A percentile compares a stretch with the other conserved stretches of the same genome.
These are phyloP conservation scores for Drosophila tripunctata DNA, from an alignment of 2,888 invertebrate genomes.

Conservation along the genomic window DNA sequence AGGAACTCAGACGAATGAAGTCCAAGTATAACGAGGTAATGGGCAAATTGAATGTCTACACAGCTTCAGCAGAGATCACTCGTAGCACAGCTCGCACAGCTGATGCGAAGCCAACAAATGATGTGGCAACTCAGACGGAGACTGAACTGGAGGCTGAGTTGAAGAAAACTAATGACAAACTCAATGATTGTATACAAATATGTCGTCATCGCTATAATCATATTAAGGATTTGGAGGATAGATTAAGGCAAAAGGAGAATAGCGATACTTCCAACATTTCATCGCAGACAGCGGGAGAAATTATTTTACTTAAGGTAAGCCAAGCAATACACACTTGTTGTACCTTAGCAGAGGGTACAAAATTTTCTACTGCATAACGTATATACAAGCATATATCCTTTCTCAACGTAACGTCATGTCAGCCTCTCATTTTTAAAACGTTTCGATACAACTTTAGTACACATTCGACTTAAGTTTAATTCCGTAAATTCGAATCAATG, in stretches of 20 bases:
- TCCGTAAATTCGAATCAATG: too few relatives aligned
- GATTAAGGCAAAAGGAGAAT: conserved; percentile 62
- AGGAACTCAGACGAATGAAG: conserved; percentile 75
- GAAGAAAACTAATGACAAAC: conserved; percentile 66
- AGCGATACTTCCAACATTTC: conserved; percentile 42
- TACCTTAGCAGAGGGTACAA: too few relatives aligned
- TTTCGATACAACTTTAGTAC: too few relatives aligned
- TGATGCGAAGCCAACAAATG: background rate
- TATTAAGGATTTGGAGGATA: conserved; percentile 72
- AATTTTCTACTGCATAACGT: too few relatives aligned
- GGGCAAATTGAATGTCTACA: conserved; percentile 29
- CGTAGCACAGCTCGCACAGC: background rate
- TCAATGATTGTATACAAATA: conserved; percentile 71
- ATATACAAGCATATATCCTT: too few relatives aligned
- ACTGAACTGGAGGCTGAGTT: conserved; percentile 52
- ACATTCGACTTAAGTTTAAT: too few relatives aligned
- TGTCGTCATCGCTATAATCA: conserved; percentile 70
- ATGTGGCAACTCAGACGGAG: conserved; percentile 67
- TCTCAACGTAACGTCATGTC: too few relatives aligned
- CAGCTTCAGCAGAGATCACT: conserved; percentile 16
- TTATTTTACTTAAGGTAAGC: conserved; percentile 64
- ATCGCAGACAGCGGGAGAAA: conserved; percentile 58
- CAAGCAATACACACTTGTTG: too few relatives aligned
- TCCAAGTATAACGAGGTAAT: conserved; percentile 59
- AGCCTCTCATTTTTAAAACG: too few relatives aligned